phyloP scores from a whole-genome alignment of 1,140 invertebrate genomes.

The Grapholita molesta region DNA sequence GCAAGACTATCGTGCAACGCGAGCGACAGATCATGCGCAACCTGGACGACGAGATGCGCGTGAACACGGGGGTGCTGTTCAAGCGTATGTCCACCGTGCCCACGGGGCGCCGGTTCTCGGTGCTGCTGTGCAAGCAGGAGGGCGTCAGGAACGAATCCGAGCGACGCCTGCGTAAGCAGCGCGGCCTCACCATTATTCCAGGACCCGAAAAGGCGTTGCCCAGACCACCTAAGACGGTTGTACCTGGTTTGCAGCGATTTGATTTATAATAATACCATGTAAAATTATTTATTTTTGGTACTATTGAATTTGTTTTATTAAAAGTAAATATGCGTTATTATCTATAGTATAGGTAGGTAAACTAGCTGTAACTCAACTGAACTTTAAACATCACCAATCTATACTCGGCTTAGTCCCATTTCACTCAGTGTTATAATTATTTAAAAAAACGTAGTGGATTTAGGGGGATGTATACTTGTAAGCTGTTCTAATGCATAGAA shows the following conservation, averaged over 20 bases:
- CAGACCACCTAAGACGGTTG: conserved; percentile 48
- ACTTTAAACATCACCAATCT: no score
- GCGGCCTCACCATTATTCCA: conserved; percentile 57
- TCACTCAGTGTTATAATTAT: no score
- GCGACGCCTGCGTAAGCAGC: conserved; percentile 45
- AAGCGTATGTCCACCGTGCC: conserved; percentile 67
- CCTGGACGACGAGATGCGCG: conserved; percentile 47
- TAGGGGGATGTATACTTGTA: no score
- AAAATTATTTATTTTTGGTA: not conserved
- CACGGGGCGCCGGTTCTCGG: conserved; percentile 55
- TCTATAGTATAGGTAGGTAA: no score
- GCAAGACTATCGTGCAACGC: conserved; percentile 55
- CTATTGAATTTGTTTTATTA: not conserved
- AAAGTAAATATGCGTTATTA: no score
- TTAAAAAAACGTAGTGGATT: no score
- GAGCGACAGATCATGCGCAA: conserved; percentile 56
- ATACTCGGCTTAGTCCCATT: no score
- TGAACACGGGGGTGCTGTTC: conserved; percentile 60
- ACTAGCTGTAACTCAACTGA: no score
- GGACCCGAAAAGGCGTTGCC: conserved; percentile 50
- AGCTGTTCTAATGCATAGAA: no score
- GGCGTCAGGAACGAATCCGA: conserved; percentile 33
- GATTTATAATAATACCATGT: conserved; percentile 41
- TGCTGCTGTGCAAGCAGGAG: conserved; percentile 54
- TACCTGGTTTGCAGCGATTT: conserved; percentile 60